These are phyloP conservation scores for Schizopygopsis malacanthus DNA, from an alignment of 2,797 vertebrate species.

Conservation along the genomic window DNA sequence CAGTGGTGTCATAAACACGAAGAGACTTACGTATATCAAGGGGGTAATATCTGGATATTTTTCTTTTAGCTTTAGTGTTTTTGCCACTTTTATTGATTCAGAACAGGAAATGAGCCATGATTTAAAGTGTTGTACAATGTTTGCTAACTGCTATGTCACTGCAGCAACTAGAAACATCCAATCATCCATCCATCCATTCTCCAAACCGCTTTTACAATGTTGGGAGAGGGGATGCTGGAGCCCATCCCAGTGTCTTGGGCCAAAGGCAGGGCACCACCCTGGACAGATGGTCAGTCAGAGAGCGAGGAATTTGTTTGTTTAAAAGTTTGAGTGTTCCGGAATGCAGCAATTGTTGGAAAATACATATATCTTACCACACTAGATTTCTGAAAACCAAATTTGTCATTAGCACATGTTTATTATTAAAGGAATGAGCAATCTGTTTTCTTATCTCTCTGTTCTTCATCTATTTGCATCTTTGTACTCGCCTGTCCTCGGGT, in stretches of 20 bases:
- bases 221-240: not conserved
- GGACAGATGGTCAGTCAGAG: not conserved
- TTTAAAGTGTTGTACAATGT: not conserved
- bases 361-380: not conserved
- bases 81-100: not conserved
- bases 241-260: not conserved
- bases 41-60: not conserved
- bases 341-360: not conserved
- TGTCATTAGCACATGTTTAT: not conserved
- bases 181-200: not conserved
- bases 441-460: not conserved
- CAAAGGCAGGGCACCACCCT: not conserved
- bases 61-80: not conserved
- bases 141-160: conserved; percentile 2
- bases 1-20: conserved; percentile 7
- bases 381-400: not conserved
- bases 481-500: not conserved
- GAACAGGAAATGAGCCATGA: conserved; percentile 7
- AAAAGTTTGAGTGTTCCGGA: not conserved
- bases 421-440: not conserved
- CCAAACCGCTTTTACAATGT: not conserved
- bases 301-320: not conserved
- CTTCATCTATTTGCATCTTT: not conserved
- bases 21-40: not conserved
- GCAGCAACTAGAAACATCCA: not conserved